Evolutionary conservation across 1,140 invertebrate species (phyloP), one percentile per base, ranked within the genome.

Genomic region (Chlorops oryzae): DNA sequence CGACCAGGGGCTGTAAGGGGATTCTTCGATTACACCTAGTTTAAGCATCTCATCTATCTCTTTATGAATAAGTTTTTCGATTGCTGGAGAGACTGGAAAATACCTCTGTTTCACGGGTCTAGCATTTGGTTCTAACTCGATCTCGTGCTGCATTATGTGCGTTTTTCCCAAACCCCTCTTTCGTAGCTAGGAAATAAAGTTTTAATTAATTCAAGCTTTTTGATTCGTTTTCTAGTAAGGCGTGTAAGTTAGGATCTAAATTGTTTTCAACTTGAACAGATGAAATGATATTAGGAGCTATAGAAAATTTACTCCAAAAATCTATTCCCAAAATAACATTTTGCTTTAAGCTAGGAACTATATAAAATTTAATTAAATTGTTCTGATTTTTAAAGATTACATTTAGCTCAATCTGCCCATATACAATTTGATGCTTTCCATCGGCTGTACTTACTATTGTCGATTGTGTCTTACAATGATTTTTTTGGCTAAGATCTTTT

Each of bases 31-130:
- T 10, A 65, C 47, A 0, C 46, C 62, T 17, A 49, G 15, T 13
- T 39, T 18, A 0, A 61, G 38, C 59, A 65, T 62, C 35, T 55
- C 40, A 21, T 57, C 51, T 2, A 69, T 28, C 37, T 61, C 52
- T 15, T 47, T 43, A 28, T 59, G 32, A 13, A 61, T 52, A n/a
- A 51, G 34, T 40, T 57, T 38, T 46, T 57, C 46, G 3, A 55
- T 57, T 18, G 43, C 43, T n/a, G 59, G 59, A 10, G 28, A 32
- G 9, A 32, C 15, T 10, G 28, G 15, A 15, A 32, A 32, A 15
- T 32, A 32, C 15, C 28, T 9, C 15, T 32, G 28, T 15, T 32
- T 32, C 15, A 32, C 15, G n/a, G 15, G 9, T 32, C 15, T 15
- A 15, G 15, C 28, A 32, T 32, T 32, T 10, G 28, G 28, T 15